A percentile compares a stretch with the other conserved stretches of the same genome.
These are phyloP conservation scores for Nemoura dubitans DNA, from an alignment of 2,888 invertebrate genomes.

Conservation along the genomic window DNA sequence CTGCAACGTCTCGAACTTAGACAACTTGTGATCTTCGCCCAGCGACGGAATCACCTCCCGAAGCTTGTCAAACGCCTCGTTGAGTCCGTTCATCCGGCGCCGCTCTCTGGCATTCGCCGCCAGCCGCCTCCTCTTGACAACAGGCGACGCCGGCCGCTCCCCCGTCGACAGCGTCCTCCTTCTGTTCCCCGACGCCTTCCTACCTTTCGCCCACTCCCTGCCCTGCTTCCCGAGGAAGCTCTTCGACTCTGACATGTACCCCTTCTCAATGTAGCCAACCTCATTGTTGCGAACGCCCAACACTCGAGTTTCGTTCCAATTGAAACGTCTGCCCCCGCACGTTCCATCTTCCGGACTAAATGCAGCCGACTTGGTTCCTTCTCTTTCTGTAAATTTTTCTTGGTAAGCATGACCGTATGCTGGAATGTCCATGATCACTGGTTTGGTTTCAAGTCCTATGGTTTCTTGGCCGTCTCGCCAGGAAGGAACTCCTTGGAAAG, in stretches of 20 bases:
- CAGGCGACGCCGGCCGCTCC: constrained; percentile 64
- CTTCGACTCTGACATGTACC: constrained; percentile 15
- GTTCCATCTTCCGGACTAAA: background rate
- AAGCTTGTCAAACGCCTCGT: constrained; percentile 77
- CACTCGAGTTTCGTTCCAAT: constrained; percentile 30
- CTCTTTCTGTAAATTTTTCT: background rate
- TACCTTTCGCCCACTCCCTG: background rate
- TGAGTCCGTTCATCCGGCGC: constrained; percentile 78
- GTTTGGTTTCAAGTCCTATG: background rate
- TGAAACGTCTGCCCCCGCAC: background rate
- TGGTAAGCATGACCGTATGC: background rate
- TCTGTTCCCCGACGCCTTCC: background rate
- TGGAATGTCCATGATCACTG: background rate
- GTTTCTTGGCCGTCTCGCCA: background rate
- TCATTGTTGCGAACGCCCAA: constrained; percentile 9
- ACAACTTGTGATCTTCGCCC: constrained; percentile 75
- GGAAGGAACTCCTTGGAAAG: background rate
- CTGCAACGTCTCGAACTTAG: constrained; percentile 80
- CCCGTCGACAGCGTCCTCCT: background rate
- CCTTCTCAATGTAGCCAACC: constrained; percentile 1
- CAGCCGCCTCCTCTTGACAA: constrained; percentile 69
- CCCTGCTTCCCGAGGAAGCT: background rate
- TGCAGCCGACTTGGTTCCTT: background rate
- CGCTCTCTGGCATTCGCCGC: constrained; percentile 80
- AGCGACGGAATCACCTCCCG: constrained; percentile 76